Conservation (phyloP, 2,113 vertebrate species). For the Pituophis catenifer region DNA sequence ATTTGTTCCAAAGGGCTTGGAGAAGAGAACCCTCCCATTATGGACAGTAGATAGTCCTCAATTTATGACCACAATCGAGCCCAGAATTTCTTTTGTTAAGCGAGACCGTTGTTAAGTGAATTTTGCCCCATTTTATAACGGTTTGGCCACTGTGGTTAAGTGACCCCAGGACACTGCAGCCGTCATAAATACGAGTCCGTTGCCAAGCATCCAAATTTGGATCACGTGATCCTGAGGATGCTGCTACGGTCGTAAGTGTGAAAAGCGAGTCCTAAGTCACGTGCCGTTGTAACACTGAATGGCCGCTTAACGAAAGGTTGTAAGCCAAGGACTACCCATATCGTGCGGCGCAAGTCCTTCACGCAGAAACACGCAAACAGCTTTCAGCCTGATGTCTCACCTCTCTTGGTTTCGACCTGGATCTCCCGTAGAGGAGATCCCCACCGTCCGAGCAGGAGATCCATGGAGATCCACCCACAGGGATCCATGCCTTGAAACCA, state of each 20-base stretch:
- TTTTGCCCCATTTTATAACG: no score
- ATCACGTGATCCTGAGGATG: background rate
- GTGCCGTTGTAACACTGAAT: background rate
- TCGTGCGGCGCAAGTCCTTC: background rate
- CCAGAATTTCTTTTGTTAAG: no score
- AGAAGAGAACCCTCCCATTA: no score
- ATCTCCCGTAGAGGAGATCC: background rate
- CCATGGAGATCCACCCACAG: background rate
- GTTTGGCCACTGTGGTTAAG: no score
- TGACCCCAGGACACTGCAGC: no score
- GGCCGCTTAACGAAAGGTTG: no score
- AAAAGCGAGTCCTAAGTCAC: background rate
- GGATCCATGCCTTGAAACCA: no score
- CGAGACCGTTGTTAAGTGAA: no score
- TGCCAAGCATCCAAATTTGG: background rate
- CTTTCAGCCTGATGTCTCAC: background rate
- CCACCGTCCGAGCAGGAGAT: background rate
- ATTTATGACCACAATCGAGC: no score
- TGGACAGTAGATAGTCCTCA: no score
- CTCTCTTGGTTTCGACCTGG: background rate
- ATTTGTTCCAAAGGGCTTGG: no score
- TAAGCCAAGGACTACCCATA: background rate
- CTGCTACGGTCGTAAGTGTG: background rate
- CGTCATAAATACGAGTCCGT: background rate
- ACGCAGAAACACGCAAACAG: background rate